Evolutionary conservation across 2,113 vertebrate genomes (phyloP).

Genomic region (Atrichornis clamosus): DNA sequence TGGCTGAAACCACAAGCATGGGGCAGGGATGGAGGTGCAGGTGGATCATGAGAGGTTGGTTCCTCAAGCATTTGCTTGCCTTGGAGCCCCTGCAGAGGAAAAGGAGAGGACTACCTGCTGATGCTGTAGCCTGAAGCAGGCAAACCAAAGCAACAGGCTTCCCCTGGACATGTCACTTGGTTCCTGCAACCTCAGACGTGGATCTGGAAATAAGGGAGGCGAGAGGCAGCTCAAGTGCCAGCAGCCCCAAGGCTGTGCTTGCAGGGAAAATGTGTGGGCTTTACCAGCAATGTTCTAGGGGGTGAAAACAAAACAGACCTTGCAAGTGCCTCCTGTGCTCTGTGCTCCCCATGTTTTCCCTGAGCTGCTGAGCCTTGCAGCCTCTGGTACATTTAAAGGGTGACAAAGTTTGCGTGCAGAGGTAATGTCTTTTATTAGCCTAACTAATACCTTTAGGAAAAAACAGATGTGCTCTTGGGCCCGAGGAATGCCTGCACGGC

Average conservation of each 20-base stretch:
- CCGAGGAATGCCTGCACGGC: not conserved
- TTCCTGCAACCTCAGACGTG: not conserved
- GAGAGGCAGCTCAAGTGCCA: not conserved
- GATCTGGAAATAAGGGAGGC: not conserved
- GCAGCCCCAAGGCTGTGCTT: accelerated
- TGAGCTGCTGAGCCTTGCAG: not conserved
- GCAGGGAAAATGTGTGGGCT: accelerated
- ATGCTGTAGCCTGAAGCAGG: not conserved
- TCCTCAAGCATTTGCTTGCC: not conserved
- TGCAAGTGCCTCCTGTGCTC: not conserved
- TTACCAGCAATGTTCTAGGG: not conserved
- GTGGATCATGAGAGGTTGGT: not conserved
- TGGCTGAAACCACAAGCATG: accelerated
- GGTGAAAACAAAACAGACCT: not conserved
- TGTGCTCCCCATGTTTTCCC: not conserved
- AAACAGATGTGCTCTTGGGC: slow-evolving; percentile 7
- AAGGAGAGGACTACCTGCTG: not conserved
- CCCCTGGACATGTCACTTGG: not conserved
- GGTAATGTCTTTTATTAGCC: slow-evolving; percentile 56
- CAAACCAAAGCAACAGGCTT: not conserved
- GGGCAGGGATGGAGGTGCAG: not conserved
- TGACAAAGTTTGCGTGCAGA: not conserved
- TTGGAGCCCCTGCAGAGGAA: not conserved
- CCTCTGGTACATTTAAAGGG: not conserved
- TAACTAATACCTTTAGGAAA: slow-evolving; percentile 47